Conservation (phyloP, 2,113 vertebrate genomes). For the Amblyopsis rosae region DNA sequence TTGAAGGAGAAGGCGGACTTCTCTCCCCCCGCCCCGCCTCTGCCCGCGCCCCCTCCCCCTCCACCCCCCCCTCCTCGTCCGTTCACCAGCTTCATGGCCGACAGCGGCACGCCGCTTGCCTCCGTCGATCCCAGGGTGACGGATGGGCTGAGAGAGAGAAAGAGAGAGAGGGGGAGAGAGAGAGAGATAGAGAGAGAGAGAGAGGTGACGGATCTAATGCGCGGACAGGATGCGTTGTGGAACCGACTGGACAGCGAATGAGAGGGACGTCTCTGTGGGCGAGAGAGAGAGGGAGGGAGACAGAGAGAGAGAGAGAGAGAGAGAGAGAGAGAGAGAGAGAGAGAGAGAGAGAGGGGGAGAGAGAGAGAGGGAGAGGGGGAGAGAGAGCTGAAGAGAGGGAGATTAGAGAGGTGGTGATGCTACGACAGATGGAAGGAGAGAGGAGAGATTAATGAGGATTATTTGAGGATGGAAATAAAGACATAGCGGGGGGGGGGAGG, state of each 20-base stretch:
- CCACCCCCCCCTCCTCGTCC: slow-evolving; percentile 64
- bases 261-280: slow-evolving; percentile 8
- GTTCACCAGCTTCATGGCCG: slow-evolving; percentile 91
- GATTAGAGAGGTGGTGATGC: background rate
- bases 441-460: slow-evolving; percentile 35
- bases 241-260: slow-evolving; percentile 10
- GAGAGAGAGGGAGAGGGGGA: slow-evolving; percentile 9
- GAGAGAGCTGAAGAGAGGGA: slow-evolving; percentile 1
- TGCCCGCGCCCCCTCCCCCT: slow-evolving; percentile 23
- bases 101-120: slow-evolving; percentile 67
- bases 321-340: slow-evolving; percentile 8
- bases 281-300: background rate
- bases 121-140: slow-evolving; percentile 80
- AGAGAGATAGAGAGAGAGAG: slow-evolving; percentile 13
- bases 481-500: background rate
- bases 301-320: too few relatives aligned
- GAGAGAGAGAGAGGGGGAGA: slow-evolving; percentile 1
- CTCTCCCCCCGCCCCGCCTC: slow-evolving; percentile 76
- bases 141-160: slow-evolving; percentile 37
- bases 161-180: background rate
- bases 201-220: slow-evolving; percentile 26
- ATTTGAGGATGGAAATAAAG: background rate
- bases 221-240: slow-evolving; percentile 7
- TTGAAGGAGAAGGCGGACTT: slow-evolving; percentile 97
- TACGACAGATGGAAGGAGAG: slow-evolving; percentile 21